These are phyloP conservation scores for Cantharis lateralis DNA, from an alignment of 2,888 invertebrate species.

Conservation along the genomic window DNA sequence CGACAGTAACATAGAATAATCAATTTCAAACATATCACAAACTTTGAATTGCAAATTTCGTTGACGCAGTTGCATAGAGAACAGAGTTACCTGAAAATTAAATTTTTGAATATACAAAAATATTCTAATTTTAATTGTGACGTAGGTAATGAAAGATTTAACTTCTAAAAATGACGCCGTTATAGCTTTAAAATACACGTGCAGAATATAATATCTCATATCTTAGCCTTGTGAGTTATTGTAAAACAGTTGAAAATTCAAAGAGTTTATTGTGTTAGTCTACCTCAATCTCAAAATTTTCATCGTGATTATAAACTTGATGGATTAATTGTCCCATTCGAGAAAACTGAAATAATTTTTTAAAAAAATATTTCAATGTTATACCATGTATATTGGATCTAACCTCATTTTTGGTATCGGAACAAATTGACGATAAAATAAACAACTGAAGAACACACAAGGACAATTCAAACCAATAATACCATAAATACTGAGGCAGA, in stretches of 20 bases:
- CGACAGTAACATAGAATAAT: slow-evolving; percentile 1
- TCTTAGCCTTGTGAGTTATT: neutral
- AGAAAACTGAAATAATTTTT: neutral
- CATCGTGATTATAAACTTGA: neutral
- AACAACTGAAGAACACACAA: neutral
- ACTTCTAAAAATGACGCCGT: too few species aligned
- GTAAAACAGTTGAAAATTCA: neutral
- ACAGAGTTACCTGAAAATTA: neutral
- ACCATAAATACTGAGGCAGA: neutral
- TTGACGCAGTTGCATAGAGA: slow-evolving; percentile 2
- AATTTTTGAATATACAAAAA: neutral
- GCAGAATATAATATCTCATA: too few species aligned
- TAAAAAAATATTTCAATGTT: neutral
- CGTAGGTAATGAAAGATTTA: neutral
- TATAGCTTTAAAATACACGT: too few species aligned
- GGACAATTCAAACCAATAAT: neutral
- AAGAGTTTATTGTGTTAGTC: too few species aligned
- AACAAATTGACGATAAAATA: neutral
- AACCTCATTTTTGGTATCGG: neutral
- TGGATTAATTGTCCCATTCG: neutral
- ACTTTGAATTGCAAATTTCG: slow-evolving; percentile 7
- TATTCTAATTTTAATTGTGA: neutral
- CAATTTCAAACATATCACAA: slow-evolving; percentile 13
- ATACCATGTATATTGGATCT: neutral
- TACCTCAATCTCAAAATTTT: neutral